A percentile compares a stretch with the other conserved stretches of the same genome.
Conservation (phyloP, 2,888 invertebrate genomes). For the Pseudanteris insignis region DNA sequence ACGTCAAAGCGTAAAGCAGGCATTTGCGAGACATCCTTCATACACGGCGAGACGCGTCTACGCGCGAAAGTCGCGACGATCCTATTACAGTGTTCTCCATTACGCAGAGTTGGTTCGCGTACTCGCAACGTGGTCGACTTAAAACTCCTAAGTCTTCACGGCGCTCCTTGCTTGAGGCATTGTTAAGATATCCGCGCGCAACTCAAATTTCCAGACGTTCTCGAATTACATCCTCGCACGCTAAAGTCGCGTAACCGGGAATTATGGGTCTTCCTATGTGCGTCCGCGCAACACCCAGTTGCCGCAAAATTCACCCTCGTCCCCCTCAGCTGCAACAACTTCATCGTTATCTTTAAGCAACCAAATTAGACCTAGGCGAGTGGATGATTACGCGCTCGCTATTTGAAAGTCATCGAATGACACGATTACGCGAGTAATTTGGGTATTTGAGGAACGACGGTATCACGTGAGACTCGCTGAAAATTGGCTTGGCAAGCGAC, state of each 20-base stretch:
- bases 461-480: no score
- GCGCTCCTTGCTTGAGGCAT: conserved; percentile 35
- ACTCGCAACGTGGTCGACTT: conserved; percentile 38
- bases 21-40: conserved; percentile 19
- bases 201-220: conserved; percentile 44
- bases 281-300: conserved; percentile 17
- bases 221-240: conserved; percentile 41
- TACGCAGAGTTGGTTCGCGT: conserved; percentile 30
- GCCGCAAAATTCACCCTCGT: conserved; percentile 20
- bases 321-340: no score
- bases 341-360: conserved; percentile 3
- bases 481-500: conserved; percentile 46
- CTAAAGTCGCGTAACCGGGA: conserved; percentile 30
- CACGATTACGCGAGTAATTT: conserved; percentile 44
- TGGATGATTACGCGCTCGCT: conserved; percentile 17
- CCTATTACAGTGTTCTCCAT: conserved; percentile 38
- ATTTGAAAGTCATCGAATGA: no score
- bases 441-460: no score
- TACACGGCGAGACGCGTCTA: conserved; percentile 33
- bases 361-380: conserved; percentile 7
- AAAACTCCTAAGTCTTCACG: conserved; percentile 43
- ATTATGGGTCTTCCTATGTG: conserved; percentile 43
- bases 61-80: conserved; percentile 46
- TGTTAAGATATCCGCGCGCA: conserved; percentile 40
- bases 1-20: no score